Evolutionary conservation across 1,140 invertebrate genomes (phyloP).

Genomic region (Temnothorax curvispinosus): DNA sequence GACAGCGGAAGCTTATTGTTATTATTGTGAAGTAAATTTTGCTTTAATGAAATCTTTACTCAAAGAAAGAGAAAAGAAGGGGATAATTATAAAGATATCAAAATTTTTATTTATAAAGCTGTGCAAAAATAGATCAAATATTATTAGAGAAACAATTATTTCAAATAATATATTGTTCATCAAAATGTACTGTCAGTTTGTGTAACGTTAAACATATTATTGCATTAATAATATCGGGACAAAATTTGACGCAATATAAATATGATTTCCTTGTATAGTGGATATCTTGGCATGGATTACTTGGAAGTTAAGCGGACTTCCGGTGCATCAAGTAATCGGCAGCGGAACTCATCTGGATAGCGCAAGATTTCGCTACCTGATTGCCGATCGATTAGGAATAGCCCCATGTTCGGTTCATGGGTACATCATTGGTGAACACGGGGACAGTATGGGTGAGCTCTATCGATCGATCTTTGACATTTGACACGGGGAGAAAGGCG

Average conservation of each 20-base stretch:
- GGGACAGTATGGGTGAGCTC: constrained; percentile 87
- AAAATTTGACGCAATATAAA: constrained; percentile 19
- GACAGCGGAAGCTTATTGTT: neutral
- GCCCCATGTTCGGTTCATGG: constrained; percentile 87
- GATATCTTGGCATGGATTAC: constrained; percentile 89
- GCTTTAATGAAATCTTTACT: neutral
- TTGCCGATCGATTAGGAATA: constrained; percentile 87
- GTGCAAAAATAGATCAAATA: neutral
- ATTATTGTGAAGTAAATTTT: neutral
- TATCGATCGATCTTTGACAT: constrained; percentile 32
- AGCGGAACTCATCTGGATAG: constrained; percentile 89
- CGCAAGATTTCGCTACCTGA: constrained; percentile 87
- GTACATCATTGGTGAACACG: constrained; percentile 89
- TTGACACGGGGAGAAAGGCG: constrained; percentile 41
- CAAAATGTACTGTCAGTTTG: neutral
- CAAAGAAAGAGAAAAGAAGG: neutral
- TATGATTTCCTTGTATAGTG: constrained; percentile 81
- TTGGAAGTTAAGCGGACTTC: constrained; percentile 89
- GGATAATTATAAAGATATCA: neutral
- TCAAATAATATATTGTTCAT: neutral
- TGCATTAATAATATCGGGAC: neutral
- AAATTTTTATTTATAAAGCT: neutral
- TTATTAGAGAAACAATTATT: neutral
- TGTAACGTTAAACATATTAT: neutral
- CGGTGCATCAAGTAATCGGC: constrained; percentile 88